phyloP scores from a whole-genome alignment of 2,888 invertebrate species.

The Xestia xanthographa region DNA sequence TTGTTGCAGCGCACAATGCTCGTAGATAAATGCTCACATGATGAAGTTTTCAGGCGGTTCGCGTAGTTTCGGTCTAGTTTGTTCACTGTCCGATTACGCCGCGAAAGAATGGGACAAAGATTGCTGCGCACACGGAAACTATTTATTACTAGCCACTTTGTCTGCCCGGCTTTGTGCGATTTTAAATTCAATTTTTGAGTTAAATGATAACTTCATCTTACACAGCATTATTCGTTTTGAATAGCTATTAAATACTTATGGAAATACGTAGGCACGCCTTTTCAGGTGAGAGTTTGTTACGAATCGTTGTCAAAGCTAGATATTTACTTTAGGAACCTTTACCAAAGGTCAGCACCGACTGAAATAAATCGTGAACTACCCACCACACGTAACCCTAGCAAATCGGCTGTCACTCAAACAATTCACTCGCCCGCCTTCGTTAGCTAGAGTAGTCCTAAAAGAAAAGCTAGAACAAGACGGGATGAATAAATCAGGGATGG shows the following conservation, averaged over 20 bases:
- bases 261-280: background rate
- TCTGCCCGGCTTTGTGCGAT: constrained; percentile 20
- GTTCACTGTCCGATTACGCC: constrained; percentile 51
- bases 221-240: background rate
- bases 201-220: background rate
- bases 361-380: constrained; percentile 14
- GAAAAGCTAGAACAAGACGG: constrained; percentile 55
- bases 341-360: constrained; percentile 3
- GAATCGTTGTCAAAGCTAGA: background rate
- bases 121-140: constrained; percentile 38
- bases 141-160: constrained; percentile 47
- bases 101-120: constrained; percentile 60
- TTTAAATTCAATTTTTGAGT: constrained; percentile 27
- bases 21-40: constrained; percentile 62
- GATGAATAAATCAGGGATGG: constrained; percentile 63
- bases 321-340: background rate
- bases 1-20: constrained; percentile 63
- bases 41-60: constrained; percentile 59
- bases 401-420: constrained; percentile 55
- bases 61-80: constrained; percentile 56
- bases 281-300: background rate
- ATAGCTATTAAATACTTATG: background rate
- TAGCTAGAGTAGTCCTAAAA: constrained; percentile 57
- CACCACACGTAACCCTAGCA: constrained; percentile 14
- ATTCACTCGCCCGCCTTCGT: constrained; percentile 57